phyloP scores from a whole-genome alignment of 1,140 invertebrate genomes.

The Drosophila obscura region DNA sequence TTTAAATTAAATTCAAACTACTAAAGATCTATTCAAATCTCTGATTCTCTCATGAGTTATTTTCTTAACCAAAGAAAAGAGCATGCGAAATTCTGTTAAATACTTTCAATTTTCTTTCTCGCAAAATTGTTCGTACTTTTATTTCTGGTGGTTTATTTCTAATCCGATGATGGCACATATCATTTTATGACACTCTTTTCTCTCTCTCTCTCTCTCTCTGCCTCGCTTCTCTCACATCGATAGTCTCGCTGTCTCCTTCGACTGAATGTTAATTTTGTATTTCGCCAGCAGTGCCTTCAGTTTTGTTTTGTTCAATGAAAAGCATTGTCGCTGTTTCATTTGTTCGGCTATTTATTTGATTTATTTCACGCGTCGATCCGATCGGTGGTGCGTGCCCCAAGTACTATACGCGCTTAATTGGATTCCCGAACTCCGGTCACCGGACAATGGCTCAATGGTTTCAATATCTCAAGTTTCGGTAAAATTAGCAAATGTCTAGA shows the following conservation, averaged over 20 bases:
- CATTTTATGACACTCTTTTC: conserved; percentile 32
- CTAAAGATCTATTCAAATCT: background rate
- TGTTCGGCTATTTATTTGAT: conserved; percentile 56
- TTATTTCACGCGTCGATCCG: conserved; percentile 45
- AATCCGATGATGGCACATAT: conserved; percentile 58
- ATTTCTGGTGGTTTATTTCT: conserved; percentile 45
- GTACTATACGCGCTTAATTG: conserved; percentile 29
- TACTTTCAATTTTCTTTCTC: conserved; percentile 6
- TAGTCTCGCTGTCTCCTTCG: conserved; percentile 5
- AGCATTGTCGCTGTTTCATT: conserved; percentile 42
- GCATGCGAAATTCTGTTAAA: conserved; percentile 26
- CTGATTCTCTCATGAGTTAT: background rate
- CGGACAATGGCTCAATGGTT: conserved; percentile 64
- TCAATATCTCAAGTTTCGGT: conserved; percentile 72
- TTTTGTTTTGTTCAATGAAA: conserved; percentile 68
- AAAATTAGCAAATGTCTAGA: conserved; percentile 49
- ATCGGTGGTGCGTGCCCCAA: conserved; percentile 32
- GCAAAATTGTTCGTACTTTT: conserved; percentile 5
- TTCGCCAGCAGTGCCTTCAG: conserved; percentile 35
- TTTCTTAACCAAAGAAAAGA: conserved; percentile 25
- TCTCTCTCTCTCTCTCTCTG: background rate
- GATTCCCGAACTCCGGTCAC: conserved; percentile 33
- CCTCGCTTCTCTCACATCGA: background rate
- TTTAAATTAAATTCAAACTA: too few species aligned
- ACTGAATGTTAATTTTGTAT: conserved; percentile 38